Conservation (phyloP, 1,140 invertebrate genomes). For the Sitophilus oryzae region DNA sequence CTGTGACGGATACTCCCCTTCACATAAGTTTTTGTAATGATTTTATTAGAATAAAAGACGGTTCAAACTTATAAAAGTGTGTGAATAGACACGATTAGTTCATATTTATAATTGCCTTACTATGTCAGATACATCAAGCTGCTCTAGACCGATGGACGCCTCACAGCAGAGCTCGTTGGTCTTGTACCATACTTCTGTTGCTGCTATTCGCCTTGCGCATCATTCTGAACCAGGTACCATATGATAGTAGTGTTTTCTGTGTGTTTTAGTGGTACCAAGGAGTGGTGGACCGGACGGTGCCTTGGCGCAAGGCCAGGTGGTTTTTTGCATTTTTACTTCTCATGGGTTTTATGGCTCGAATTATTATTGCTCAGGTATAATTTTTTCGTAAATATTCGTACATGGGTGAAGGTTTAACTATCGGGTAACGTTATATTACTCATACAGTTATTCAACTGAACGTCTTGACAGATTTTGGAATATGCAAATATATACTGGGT, state of each 20-base stretch:
- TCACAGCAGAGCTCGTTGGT: slow-evolving; percentile 54
- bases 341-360: slow-evolving; percentile 37
- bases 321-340: slow-evolving; percentile 36
- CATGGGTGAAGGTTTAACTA: too few relatives aligned
- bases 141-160: slow-evolving; percentile 60
- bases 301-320: slow-evolving; percentile 41
- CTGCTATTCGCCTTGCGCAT: slow-evolving; percentile 55
- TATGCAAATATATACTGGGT: too few relatives aligned
- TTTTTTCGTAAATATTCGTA: too few relatives aligned
- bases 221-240: slow-evolving; percentile 54
- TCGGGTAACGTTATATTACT: too few relatives aligned
- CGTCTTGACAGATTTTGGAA: too few relatives aligned
- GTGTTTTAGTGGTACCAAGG: slow-evolving; percentile 45
- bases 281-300: slow-evolving; percentile 44
- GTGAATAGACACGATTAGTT: too few relatives aligned
- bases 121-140: slow-evolving; percentile 40
- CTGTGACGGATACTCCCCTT: too few relatives aligned
- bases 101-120: background rate
- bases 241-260: slow-evolving; percentile 33
- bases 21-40: too few relatives aligned
- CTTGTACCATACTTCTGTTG: slow-evolving; percentile 50
- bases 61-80: background rate
- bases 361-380: slow-evolving; percentile 42
- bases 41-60: slow-evolving; percentile 2
- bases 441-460: too few relatives aligned